Evolutionary conservation across 2,797 vertebrate species (phyloP).

Genomic region (Acridotheres tristis): DNA sequence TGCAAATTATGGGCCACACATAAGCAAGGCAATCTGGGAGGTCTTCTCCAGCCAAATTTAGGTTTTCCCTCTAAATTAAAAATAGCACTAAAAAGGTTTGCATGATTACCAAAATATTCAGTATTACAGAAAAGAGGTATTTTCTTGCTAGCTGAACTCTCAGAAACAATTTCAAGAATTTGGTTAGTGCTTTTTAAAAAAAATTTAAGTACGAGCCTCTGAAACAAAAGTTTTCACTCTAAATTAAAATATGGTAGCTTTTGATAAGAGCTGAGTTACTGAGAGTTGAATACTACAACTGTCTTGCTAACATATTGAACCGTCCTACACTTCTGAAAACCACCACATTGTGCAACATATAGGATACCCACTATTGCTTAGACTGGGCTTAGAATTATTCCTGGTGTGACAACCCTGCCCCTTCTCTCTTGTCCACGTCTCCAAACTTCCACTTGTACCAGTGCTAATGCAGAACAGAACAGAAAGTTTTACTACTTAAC

Average conservation of each 20-base stretch:
- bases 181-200: background rate
- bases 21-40: background rate
- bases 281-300: background rate
- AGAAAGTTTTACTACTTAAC: background rate
- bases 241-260: background rate
- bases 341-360: background rate
- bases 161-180: background rate
- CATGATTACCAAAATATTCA: background rate
- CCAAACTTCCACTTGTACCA: background rate
- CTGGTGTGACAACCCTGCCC: background rate
- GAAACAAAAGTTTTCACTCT: background rate
- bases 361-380: background rate
- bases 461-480: background rate
- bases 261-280: background rate
- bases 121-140: background rate
- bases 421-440: background rate
- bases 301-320: background rate
- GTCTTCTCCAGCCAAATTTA: background rate
- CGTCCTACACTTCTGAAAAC: background rate
- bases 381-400: background rate
- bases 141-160: background rate
- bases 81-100: background rate
- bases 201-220: background rate
- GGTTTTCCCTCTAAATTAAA: background rate
- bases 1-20: background rate